Evolutionary conservation across 2,113 vertebrate species (phyloP).

Genomic region (Crotalus tigris): DNA sequence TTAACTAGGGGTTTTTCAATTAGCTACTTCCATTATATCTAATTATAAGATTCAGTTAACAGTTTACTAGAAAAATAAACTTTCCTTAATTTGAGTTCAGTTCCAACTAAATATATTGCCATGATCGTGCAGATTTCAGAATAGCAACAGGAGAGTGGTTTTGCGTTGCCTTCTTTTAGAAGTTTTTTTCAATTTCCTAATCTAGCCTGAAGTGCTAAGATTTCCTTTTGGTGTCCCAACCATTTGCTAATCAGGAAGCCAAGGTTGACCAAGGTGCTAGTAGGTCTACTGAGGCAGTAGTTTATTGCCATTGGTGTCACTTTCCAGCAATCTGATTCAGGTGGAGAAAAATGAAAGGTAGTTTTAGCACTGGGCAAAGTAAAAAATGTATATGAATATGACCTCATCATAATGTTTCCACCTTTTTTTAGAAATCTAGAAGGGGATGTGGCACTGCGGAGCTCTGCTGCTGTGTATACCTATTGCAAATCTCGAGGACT

Average conservation of each 20-base stretch:
- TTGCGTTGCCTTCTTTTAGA: neutral
- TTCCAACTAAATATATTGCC: neutral
- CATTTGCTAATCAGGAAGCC: neutral
- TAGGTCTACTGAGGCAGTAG: neutral
- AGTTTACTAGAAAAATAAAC: neutral
- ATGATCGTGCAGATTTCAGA: neutral
- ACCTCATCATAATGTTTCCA: neutral
- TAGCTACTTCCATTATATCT: neutral
- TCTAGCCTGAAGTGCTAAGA: neutral
- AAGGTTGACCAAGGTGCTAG: neutral
- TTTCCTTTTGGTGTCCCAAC: neutral
- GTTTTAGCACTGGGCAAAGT: neutral
- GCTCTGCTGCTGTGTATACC: constrained; percentile 88
- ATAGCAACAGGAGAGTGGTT: neutral
- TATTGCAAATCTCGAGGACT: constrained; percentile 93
- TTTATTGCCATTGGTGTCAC: neutral
- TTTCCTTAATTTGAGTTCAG: neutral
- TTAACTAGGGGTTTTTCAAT: neutral
- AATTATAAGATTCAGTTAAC: neutral
- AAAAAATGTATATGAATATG: too few species aligned
- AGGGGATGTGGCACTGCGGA: constrained; percentile 87
- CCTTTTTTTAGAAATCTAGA: constrained; percentile 82
- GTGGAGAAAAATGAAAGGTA: neutral
- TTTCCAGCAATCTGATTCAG: neutral
- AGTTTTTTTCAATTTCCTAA: neutral